Evolutionary conservation across 2,888 invertebrate genomes (phyloP).

Genomic region (Harpagoxenus sublaevis): DNA sequence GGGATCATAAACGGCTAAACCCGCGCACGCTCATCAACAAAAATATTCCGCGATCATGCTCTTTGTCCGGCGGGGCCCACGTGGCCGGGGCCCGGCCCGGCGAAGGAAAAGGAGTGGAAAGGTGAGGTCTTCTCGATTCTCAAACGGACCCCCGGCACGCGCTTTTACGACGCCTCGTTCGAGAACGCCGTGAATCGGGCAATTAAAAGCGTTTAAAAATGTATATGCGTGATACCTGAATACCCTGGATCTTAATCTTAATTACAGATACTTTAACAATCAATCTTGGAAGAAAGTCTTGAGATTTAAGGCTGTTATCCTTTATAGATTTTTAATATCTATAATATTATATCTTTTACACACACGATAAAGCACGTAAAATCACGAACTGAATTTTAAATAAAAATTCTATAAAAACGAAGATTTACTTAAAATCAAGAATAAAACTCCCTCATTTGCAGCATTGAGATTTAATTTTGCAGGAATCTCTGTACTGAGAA

Average conservation of each 20-base stretch:
- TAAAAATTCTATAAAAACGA: not conserved
- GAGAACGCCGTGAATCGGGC: constrained; percentile 28
- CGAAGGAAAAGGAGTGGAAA: not conserved
- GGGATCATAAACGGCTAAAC: constrained; percentile 68
- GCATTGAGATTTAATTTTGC: not conserved
- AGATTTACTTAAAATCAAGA: not conserved
- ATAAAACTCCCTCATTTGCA: not conserved
- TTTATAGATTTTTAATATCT: not conserved
- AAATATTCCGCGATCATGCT: constrained; percentile 67
- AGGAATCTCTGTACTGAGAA: not conserved
- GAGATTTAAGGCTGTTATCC: not conserved
- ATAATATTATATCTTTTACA: no score
- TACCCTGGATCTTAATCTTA: constrained; percentile 25
- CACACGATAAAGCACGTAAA: no score
- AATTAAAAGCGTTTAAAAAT: constrained; percentile 54
- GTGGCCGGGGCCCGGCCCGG: constrained; percentile 16
- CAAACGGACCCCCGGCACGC: constrained; percentile 65
- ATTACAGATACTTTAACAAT: constrained; percentile 15
- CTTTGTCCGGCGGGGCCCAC: constrained; percentile 40
- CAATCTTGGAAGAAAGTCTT: not conserved
- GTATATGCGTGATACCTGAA: not conserved
- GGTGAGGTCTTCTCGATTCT: constrained; percentile 37
- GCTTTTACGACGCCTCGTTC: constrained; percentile 62
- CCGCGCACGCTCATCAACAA: constrained; percentile 69
- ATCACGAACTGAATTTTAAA: not conserved